phyloP scores from a whole-genome alignment of 2,113 vertebrate species.

The Chunga burmeisteri region DNA sequence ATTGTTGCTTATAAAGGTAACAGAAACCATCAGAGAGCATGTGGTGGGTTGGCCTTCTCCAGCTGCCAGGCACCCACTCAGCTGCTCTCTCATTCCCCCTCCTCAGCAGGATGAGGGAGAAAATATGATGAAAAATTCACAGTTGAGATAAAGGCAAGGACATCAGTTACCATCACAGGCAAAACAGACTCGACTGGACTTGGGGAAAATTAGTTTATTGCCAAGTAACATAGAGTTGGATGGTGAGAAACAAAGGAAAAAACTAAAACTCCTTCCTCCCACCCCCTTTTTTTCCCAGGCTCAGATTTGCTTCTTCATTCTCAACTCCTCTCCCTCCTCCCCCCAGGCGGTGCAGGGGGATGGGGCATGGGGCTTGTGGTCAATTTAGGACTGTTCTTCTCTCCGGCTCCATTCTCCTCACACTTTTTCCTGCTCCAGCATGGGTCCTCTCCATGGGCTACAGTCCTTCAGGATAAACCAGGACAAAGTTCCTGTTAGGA shows the following conservation, averaged over 20 bases:
- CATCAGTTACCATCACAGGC: background rate
- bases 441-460: background rate
- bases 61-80: background rate
- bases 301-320: background rate
- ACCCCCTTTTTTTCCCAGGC: background rate
- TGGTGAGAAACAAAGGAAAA: background rate
- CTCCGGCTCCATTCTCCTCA: background rate
- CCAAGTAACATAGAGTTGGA: background rate
- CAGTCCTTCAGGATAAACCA: background rate
- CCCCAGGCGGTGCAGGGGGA: accelerated
- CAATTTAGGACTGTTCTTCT: background rate
- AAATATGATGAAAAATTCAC: background rate
- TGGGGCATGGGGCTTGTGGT: background rate
- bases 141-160: background rate
- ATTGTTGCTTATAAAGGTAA: background rate
- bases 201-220: background rate
- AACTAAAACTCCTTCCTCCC: background rate
- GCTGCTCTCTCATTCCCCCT: background rate
- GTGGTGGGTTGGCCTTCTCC: background rate
- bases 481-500: background rate
- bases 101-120: background rate
- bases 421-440: background rate
- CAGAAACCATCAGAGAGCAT: background rate
- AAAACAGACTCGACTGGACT: background rate
- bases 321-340: background rate